These are phyloP conservation scores for Oreortyx pictus DNA, from an alignment of 2,797 vertebrate genomes.

Conservation along the genomic window DNA sequence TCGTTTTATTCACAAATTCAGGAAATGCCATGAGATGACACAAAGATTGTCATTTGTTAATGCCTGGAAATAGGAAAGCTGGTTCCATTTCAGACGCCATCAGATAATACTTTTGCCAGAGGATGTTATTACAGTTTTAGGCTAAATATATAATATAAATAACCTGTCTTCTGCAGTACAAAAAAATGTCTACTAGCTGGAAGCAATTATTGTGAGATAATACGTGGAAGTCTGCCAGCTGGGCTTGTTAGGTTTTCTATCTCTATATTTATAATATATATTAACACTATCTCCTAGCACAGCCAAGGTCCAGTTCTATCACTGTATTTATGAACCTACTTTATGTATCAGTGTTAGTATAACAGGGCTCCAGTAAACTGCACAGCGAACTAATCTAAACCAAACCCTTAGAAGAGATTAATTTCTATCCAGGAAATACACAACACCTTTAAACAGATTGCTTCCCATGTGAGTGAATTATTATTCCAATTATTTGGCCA, in stretches of 20 bases:
- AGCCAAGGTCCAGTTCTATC: background rate
- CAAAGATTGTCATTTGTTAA: constrained; percentile 53
- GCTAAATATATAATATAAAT: constrained; percentile 70
- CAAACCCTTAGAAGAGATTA: constrained; percentile 9
- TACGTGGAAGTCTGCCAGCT: constrained; percentile 25
- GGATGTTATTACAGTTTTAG: constrained; percentile 68
- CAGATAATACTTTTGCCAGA: constrained; percentile 70
- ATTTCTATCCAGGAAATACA: constrained; percentile 63
- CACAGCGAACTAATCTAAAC: constrained; percentile 49
- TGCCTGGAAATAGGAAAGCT: constrained; percentile 68
- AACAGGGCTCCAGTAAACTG: constrained; percentile 35
- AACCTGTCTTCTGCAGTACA: constrained; percentile 43
- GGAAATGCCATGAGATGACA: constrained; percentile 67
- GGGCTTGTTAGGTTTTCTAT: background rate
- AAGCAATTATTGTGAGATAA: constrained; percentile 57
- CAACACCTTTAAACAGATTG: constrained; percentile 1
- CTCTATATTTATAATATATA: constrained; percentile 25
- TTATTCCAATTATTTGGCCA: constrained; percentile 30
- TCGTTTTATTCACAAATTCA: constrained; percentile 60
- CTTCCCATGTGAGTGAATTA: constrained; percentile 26
- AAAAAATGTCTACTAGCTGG: constrained; percentile 36
- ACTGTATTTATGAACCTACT: constrained; percentile 36
- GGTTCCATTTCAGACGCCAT: constrained; percentile 64
- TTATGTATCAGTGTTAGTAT: constrained; percentile 23
- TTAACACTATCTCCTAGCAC: background rate